phyloP scores from a whole-genome alignment of 2,888 invertebrate species.

The Phengaris alcon region DNA sequence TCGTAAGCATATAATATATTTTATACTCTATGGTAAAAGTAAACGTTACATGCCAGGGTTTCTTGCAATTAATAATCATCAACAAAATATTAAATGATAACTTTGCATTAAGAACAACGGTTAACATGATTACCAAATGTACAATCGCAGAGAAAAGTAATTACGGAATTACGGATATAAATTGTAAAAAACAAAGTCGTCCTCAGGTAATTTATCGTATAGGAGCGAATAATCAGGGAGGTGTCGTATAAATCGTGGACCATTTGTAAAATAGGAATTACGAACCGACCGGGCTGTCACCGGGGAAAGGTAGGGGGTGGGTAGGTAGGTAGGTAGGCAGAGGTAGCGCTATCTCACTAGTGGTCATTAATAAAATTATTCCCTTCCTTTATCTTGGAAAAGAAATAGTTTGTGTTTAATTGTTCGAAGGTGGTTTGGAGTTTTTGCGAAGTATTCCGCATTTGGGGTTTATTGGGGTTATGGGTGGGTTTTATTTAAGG shows the following conservation, averaged over 20 bases:
- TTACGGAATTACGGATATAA: conserved; percentile 68
- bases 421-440: neutral
- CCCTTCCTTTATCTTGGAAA: neutral
- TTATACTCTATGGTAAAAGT: too few species aligned
- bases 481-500: too few species aligned
- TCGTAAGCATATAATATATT: too few species aligned
- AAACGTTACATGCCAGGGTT: too few species aligned
- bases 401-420: neutral
- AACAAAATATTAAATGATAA: too few species aligned
- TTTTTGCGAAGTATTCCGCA: neutral
- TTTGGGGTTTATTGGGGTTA: too few species aligned
- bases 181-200: conserved; percentile 73
- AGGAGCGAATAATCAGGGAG: conserved; percentile 73
- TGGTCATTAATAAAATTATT: conserved; percentile 24
- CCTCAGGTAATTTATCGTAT: conserved; percentile 73
- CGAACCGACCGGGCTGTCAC: conserved; percentile 56
- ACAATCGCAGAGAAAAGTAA: conserved; percentile 45
- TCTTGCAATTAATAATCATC: too few species aligned
- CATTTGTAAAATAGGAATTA: conserved; percentile 79
- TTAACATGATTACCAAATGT: conserved; percentile 1
- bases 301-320: conserved; percentile 40
- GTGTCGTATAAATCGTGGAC: conserved; percentile 76
- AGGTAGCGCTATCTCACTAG: neutral
- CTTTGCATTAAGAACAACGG: too few species aligned
- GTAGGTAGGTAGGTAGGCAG: neutral